Percentiles rank a stretch among this genome's conserved stretches.
These are phyloP conservation scores for Pelecanus crispus DNA, from an alignment of 2,113 vertebrate species.

Conservation along the genomic window DNA sequence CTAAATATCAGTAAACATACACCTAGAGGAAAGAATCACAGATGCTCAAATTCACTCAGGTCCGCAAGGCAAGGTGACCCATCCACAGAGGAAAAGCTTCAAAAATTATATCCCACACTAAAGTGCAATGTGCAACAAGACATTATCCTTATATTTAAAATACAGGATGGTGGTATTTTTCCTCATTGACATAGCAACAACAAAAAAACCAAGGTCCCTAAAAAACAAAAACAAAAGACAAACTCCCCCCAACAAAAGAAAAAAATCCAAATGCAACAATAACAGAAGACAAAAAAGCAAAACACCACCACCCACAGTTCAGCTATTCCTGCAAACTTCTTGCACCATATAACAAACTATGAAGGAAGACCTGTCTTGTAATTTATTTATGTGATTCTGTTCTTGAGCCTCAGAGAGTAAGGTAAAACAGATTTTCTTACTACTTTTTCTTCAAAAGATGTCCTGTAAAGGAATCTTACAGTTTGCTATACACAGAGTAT, in stretches of 20 bases:
- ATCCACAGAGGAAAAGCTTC: neutral
- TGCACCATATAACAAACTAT: neutral
- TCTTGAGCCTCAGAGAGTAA: too few relatives aligned
- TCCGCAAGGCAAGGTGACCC: neutral
- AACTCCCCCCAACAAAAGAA: rapidly evolving
- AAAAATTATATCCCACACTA: neutral
- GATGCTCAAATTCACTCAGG: neutral
- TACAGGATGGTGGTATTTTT: neutral
- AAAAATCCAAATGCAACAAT: neutral
- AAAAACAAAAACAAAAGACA: neutral
- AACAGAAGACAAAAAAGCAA: neutral
- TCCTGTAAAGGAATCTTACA: neutral
- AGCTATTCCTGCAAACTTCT: neutral
- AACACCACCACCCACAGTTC: neutral
- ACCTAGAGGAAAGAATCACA: neutral
- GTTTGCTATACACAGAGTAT: neutral
- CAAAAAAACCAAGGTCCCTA: neutral
- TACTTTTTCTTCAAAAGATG: neutral
- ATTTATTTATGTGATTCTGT: too few relatives aligned
- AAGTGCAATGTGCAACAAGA: neutral
- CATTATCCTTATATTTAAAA: neutral
- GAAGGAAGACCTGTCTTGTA: neutral
- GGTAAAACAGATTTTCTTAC: neutral
- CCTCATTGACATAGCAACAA: neutral
- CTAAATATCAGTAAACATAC: neutral